Percentiles rank a stretch among this genome's conserved stretches.
phyloP scores from a whole-genome alignment of 2,797 vertebrate species.

The Chaetodon trifasciatus region DNA sequence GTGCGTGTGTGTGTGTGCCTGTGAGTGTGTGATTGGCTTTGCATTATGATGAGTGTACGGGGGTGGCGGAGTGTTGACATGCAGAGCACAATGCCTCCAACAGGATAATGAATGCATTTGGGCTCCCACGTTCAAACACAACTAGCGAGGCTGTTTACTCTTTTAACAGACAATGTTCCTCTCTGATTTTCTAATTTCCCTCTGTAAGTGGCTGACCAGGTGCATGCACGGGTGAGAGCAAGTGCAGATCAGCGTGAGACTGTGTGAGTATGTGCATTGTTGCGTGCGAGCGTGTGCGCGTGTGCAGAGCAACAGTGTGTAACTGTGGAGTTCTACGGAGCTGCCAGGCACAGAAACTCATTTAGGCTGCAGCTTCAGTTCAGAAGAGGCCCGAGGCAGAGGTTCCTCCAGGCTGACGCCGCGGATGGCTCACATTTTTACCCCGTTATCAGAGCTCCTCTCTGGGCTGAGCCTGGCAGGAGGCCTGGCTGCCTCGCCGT shows the following conservation, averaged over 20 bases:
- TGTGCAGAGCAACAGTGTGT: constrained; percentile 33
- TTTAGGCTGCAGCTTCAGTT: constrained; percentile 68
- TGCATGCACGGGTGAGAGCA: constrained; percentile 30
- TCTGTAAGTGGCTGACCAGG: constrained; percentile 54
- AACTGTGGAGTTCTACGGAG: constrained; percentile 50
- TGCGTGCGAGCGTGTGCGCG: constrained; percentile 3
- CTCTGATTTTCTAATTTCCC: constrained; percentile 70
- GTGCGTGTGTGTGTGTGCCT: constrained; percentile 14
- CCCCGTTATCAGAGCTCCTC: constrained; percentile 78
- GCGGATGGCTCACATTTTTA: constrained; percentile 60
- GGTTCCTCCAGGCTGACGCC: constrained; percentile 63
- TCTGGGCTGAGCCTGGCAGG: constrained; percentile 70
- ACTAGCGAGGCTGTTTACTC: constrained; percentile 67
- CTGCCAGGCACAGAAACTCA: constrained; percentile 77
- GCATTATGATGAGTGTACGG: constrained; percentile 75
- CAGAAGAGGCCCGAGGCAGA: constrained; percentile 66
- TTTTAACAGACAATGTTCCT: constrained; percentile 57
- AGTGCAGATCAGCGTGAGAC: constrained; percentile 19
- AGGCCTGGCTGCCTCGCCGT: constrained; percentile 56
- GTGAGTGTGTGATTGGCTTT: constrained; percentile 64
- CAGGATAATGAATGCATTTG: constrained; percentile 77
- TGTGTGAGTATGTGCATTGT: background rate
- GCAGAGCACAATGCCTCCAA: constrained; percentile 75
- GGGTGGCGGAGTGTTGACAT: constrained; percentile 78
- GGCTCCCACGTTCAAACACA: constrained; percentile 71